Conservation (phyloP, 2,113 vertebrate genomes). For the Phylloscopus trochilus region DNA sequence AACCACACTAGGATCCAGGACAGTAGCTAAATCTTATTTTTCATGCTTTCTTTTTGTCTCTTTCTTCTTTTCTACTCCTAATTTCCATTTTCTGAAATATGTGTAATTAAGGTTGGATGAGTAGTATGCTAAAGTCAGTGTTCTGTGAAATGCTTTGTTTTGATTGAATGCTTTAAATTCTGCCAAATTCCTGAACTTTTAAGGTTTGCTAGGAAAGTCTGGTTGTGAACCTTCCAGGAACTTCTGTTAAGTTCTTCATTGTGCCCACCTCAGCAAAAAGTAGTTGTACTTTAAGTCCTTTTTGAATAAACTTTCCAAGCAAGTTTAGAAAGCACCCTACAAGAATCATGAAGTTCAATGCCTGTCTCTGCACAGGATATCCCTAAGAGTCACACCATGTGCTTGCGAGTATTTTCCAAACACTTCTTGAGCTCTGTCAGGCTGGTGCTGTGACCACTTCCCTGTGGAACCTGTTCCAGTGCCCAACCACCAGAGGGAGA, state of each 20-base stretch:
- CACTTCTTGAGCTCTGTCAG: neutral
- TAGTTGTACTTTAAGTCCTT: neutral
- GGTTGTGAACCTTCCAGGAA: neutral
- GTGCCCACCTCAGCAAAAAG: neutral
- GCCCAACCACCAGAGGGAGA: neutral
- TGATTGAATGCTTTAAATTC: neutral
- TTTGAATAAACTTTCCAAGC: neutral
- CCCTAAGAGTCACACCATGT: neutral
- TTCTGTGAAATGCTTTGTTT: neutral
- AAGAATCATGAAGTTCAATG: neutral
- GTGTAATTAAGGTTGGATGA: neutral
- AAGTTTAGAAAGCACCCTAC: neutral
- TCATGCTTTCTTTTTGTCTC: neutral
- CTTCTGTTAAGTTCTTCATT: neutral
- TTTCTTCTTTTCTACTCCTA: neutral
- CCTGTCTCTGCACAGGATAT: neutral
- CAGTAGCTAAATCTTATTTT: neutral
- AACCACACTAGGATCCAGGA: neutral
- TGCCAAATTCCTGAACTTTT: neutral
- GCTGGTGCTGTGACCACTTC: neutral
- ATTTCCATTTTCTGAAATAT: neutral
- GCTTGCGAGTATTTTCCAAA: neutral
- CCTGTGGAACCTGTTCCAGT: neutral
- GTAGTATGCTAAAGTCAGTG: neutral
- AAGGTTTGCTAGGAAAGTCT: neutral